Percentiles rank a stretch among this genome's conserved stretches.
Conservation (phyloP, 2,113 vertebrate genomes). For the Macquaria australasica region DNA sequence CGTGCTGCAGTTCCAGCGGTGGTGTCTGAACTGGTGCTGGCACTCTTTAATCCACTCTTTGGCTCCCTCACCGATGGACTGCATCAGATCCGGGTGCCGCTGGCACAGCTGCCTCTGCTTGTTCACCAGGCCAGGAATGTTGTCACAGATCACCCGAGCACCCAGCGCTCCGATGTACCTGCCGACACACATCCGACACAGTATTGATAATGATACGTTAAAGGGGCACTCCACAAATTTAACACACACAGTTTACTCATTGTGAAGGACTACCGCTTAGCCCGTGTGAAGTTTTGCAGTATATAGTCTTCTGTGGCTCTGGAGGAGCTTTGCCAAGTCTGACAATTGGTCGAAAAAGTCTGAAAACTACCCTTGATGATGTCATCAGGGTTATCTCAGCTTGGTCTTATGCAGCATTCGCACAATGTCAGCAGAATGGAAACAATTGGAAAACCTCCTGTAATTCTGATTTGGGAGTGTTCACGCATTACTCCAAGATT, state of each 20-base stretch:
- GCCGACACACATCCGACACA: slow-evolving; percentile 29
- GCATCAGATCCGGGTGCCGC: slow-evolving; percentile 97
- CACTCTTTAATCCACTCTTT: slow-evolving; percentile 98
- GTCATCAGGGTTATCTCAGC: not conserved
- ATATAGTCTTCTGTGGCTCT: not conserved
- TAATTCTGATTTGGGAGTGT: not conserved
- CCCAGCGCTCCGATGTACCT: slow-evolving; percentile 99
- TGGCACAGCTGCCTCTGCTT: slow-evolving; percentile 98
- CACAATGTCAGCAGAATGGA: not conserved
- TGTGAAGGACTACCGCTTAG: fast-evolving
- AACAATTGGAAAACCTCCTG: not conserved
- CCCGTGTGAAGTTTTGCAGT: not conserved
- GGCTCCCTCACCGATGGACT: slow-evolving; percentile 94
- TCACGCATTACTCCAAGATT: not conserved
- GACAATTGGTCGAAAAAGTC: not conserved
- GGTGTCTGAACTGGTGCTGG: slow-evolving; percentile 97
- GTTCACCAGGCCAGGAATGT: slow-evolving; percentile 97
- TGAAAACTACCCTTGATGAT: not conserved
- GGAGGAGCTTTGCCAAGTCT: not conserved
- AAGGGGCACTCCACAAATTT: not conserved
- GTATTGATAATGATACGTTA: not conserved
- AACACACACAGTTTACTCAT: not conserved
- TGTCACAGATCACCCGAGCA: slow-evolving; percentile 96
- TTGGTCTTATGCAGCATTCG: not conserved
- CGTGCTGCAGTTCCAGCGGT: slow-evolving; percentile 99